A percentile compares a stretch with the other conserved stretches of the same genome.
Conservation (phyloP, 2,797 vertebrate species). For the Huso huso region DNA sequence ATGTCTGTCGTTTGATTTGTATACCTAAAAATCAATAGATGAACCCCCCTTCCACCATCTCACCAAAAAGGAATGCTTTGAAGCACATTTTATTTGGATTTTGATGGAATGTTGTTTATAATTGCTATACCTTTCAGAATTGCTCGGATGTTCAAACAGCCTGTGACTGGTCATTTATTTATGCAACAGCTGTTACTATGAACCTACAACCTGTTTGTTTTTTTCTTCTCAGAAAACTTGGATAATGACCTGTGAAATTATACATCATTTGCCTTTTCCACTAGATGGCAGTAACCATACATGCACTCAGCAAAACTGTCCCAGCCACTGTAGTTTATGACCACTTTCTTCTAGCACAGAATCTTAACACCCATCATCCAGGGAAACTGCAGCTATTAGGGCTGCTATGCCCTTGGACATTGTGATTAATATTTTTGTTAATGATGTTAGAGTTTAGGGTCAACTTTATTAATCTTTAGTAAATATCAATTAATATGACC, state of each 20-base stretch:
- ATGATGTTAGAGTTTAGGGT: too few species aligned
- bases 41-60: background rate
- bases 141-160: conserved; percentile 55
- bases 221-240: conserved; percentile 59
- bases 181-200: conserved; percentile 63
- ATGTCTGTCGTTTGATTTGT: background rate
- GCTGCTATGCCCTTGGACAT: too few species aligned
- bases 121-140: conserved; percentile 48
- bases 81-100: conserved; percentile 29
- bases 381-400: too few species aligned
- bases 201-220: conserved; percentile 54
- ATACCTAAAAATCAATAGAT: conserved; percentile 39
- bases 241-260: conserved; percentile 32
- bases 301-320: too few species aligned
- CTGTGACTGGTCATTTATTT: conserved; percentile 70
- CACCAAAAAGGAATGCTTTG: conserved; percentile 2
- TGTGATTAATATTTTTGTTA: too few species aligned
- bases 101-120: conserved; percentile 53
- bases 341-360: too few species aligned
- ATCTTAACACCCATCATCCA: too few species aligned
- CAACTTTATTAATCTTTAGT: too few species aligned
- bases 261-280: too few species aligned
- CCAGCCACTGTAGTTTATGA: too few species aligned
- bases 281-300: too few species aligned
- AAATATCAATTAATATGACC: too few species aligned